Evolutionary conservation across 2,113 vertebrate genomes (phyloP), one percentile per base, ranked within the genome.

Genomic region (Pipa parva): DNA sequence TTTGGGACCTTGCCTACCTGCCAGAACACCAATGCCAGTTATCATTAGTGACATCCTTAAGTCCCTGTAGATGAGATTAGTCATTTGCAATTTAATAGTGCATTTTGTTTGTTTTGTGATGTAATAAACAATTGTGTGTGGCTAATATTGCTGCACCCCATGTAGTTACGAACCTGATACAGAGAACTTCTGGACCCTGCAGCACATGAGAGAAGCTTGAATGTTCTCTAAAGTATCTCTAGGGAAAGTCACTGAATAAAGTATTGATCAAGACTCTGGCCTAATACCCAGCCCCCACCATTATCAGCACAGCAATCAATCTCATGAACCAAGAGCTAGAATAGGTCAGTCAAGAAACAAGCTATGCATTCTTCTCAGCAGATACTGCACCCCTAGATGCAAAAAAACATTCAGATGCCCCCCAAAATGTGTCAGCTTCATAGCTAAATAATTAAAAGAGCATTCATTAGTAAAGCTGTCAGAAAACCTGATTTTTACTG

Each of bases 261-360:
- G 24, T 51, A 67, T 59, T 49, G 65, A 68, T 50, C 29, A 51
- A 21, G 64, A 36, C 55, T 49, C 21, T 25, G 45, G 49, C 54
- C 39, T 26, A 42, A 36, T 18, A 31, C 31, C 25, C 7, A 50
- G 21, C 49, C 63, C 37, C 63, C 42, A 18, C 65, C 29, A 51
- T 28, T 26, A 49, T 59, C 55, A 48, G 55, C 42, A 27, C 39
- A 50, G 55, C 64, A 36, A 63, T 63, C 61, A 63, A 56, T 50
- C 64, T 49, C 54, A 46, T 48, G 26, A 50, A 25, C 55, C 26
- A 20, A 11, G 42, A 67, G 17, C 25, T 45, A 21, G 4, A 52
- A 26, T 26, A 33, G 51, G 9, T 20, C 39, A 5, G 20, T 6
- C 12, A 17, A 33, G 45, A 5, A 15, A 66, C 26, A 46, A 26